Base-by-base conservation (phyloP, 2,797 vertebrate species). In the Garrulus glandarius region DNA sequence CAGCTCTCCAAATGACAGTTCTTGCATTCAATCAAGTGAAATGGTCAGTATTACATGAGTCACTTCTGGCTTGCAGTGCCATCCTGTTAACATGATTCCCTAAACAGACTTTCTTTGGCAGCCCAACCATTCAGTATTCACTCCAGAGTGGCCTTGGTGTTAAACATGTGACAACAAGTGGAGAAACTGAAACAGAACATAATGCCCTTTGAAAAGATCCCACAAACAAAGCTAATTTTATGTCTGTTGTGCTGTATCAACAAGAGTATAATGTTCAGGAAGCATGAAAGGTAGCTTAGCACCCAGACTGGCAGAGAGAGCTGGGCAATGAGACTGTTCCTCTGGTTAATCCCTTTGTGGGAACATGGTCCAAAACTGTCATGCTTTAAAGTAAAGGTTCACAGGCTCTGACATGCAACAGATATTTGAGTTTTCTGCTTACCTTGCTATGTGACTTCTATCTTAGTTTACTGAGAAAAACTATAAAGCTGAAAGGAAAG, bases 341-440 rank as follows among this genome's bases (percentile, higher is more conserved):
- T 69, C 47, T 91, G 55, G 30, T 67, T 94, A 94, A 96, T 93
- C 59, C 20, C 12, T 81, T 67, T 53, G 24, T 60, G 67, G 65
- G 72, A 90, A 52, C 36, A 13, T 4, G 17, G 80, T 39, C 70
- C 78, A 70, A 84, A 89, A 56, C n/a, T 34, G 30, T 36, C 39
- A 23, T 52, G n/a, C 57, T 85, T 90, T 69, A 82, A 87, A 89
- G n/a, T 53, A 78, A 68, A 75, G 8, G 32, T 79, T 70, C 49
- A 59, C 76, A 92, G 64, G 67, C 18, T 90, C 63, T 1, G 18
- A 53, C 85, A 47, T 23, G 47, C 41, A 72, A 37, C 12, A 91
- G 27, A 43, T 67, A 90, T 17, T 76, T 72, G 55, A 59, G 52
- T 82, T 93, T 92, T 84, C 49, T 23, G 3, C n/a, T 92, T 27